phyloP scores from a whole-genome alignment of 1,140 invertebrate genomes.

The Homalodisca vitripennis region DNA sequence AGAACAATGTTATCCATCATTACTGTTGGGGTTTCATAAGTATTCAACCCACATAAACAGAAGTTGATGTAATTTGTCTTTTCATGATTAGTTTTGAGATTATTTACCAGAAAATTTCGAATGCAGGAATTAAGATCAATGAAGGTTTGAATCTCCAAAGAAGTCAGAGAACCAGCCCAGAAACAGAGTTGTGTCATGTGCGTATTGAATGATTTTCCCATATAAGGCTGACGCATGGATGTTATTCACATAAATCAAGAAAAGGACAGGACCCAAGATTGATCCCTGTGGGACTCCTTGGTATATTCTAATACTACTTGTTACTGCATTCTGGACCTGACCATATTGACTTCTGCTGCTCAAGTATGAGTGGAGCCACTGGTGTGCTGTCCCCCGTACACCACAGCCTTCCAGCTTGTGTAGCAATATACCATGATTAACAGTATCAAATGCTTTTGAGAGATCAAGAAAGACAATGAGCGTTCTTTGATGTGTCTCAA shows the following conservation, averaged over 20 bases:
- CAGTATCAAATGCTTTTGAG: neutral
- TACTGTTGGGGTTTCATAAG: neutral
- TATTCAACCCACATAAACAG: neutral
- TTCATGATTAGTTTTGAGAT: neutral
- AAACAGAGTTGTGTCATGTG: neutral
- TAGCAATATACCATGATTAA: neutral
- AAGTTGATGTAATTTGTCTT: neutral
- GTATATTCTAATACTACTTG: no score
- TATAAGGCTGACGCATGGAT: neutral
- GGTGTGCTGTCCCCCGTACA: neutral
- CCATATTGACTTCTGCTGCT: neutral
- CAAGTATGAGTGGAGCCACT: neutral
- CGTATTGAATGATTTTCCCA: neutral
- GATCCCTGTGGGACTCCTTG: constrained; percentile 13
- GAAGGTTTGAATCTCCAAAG: neutral
- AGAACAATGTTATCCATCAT: neutral
- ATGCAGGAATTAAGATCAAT: neutral
- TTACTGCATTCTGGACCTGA: neutral
- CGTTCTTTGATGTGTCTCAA: neutral
- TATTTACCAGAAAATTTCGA: neutral
- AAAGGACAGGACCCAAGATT: constrained; percentile 3
- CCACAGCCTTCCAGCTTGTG: neutral
- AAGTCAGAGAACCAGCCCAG: no score
- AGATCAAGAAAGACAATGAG: constrained; percentile 4
- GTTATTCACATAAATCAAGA: constrained; percentile 11